phyloP scores from a whole-genome alignment of 2,888 invertebrate species.

The Melitaea athalia region DNA sequence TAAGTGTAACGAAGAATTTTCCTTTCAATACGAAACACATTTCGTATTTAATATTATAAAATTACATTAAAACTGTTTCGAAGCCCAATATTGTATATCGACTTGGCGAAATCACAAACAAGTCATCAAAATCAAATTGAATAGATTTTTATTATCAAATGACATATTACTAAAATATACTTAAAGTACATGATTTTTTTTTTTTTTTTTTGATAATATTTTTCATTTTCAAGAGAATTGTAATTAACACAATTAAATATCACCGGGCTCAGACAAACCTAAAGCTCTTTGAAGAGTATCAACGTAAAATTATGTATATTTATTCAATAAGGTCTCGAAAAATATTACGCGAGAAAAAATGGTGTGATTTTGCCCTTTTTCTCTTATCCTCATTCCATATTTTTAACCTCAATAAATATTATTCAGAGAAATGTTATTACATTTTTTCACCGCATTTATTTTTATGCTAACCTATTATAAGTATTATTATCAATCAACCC shows the following conservation, averaged over 20 bases:
- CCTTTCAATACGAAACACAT: too few relatives aligned
- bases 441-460: not conserved
- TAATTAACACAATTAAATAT: slow-evolving; percentile 13
- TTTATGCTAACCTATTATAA: not conserved
- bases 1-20: too few relatives aligned
- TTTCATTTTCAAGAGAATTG: not conserved
- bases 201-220: not conserved
- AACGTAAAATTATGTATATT: slow-evolving; percentile 40
- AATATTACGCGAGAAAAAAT: slow-evolving; percentile 34
- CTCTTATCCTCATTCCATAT: slow-evolving; percentile 25
- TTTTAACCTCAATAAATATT: slow-evolving; percentile 15
- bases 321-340: slow-evolving; percentile 40
- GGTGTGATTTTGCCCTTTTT: slow-evolving; percentile 27
- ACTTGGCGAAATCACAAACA: too few relatives aligned
- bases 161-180: too few relatives aligned
- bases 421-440: slow-evolving; percentile 3
- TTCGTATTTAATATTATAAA: too few relatives aligned
- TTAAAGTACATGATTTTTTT: not conserved
- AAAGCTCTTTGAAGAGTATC: slow-evolving; percentile 33
- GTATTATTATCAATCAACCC: not conserved
- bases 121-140: too few relatives aligned
- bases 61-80: too few relatives aligned
- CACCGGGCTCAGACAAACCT: slow-evolving; percentile 17
- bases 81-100: too few relatives aligned
- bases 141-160: too few relatives aligned